Evolutionary conservation across 1,140 invertebrate species (phyloP).

Genomic region (Melitaea cinxia): DNA sequence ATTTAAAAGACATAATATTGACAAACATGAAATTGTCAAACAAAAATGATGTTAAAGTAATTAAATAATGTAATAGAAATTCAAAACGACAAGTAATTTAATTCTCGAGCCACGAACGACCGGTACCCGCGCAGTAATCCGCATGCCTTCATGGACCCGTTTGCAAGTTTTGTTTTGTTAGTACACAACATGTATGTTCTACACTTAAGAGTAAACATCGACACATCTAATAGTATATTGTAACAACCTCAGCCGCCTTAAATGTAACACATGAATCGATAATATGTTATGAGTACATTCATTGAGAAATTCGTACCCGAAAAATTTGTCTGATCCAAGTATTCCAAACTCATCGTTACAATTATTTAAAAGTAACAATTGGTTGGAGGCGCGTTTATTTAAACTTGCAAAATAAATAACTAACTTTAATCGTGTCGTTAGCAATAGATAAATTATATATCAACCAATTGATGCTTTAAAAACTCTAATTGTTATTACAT

Average conservation of each 20-base stretch:
- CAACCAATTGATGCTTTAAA: conserved; percentile 19
- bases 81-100: too few species aligned
- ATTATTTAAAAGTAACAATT: conserved; percentile 12
- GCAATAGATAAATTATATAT: background rate
- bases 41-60: background rate
- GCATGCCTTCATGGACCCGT: conserved; percentile 48
- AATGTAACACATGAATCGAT: background rate
- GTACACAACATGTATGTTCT: conserved; percentile 49
- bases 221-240: conserved; percentile 43
- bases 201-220: conserved; percentile 49
- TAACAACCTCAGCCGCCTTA: conserved; percentile 42
- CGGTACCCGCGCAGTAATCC: conserved; percentile 17
- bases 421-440: background rate
- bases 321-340: background rate
- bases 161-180: conserved; percentile 42
- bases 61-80: background rate
- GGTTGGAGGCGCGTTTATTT: background rate
- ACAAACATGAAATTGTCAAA: background rate
- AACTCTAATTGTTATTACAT: background rate
- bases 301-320: background rate
- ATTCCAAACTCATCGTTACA: too few species aligned
- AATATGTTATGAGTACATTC: conserved; percentile 3
- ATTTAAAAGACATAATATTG: background rate
- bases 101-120: conserved; percentile 9
- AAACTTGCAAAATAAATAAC: background rate